These are phyloP conservation scores for Apeltes quadracus DNA, from an alignment of 2,113 vertebrate genomes.

Conservation along the genomic window DNA sequence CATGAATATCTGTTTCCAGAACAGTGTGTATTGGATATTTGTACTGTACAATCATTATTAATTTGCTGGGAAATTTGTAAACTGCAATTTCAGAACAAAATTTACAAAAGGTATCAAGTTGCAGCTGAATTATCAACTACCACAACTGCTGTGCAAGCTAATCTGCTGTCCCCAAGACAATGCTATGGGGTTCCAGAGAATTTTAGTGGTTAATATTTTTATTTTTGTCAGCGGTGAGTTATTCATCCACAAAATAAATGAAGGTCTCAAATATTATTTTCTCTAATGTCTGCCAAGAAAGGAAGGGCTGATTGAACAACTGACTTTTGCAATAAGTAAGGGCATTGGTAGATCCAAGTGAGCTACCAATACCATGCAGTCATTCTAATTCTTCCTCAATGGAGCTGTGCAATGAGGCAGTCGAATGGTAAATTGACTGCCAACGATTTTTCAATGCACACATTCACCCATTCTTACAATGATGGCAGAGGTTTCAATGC, in stretches of 20 bases:
- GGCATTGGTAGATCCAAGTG: slow-evolving; percentile 1
- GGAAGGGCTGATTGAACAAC: not conserved
- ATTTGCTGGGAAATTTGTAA: not conserved
- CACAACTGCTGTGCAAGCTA: no score
- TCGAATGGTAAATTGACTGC: not conserved
- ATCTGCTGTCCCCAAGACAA: not conserved
- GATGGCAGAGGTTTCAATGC: not conserved
- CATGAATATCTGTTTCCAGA: not conserved
- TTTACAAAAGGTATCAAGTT: not conserved
- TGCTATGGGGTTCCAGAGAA: not conserved
- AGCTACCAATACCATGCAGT: slow-evolving; percentile 5
- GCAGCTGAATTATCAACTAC: not conserved
- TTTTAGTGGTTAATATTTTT: not conserved
- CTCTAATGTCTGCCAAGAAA: not conserved
- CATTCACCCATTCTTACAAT: not conserved
- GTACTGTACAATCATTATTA: not conserved
- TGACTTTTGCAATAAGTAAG: slow-evolving; percentile 6
- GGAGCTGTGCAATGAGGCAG: not conserved
- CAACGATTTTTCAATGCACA: not conserved
- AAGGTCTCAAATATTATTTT: not conserved
- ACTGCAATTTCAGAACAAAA: not conserved
- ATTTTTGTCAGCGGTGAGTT: not conserved
- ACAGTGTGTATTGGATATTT: not conserved
- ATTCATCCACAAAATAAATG: not conserved
- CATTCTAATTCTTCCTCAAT: not conserved